Evolutionary conservation across 2,888 invertebrate species (phyloP).

Genomic region (Clusia tigrina): DNA sequence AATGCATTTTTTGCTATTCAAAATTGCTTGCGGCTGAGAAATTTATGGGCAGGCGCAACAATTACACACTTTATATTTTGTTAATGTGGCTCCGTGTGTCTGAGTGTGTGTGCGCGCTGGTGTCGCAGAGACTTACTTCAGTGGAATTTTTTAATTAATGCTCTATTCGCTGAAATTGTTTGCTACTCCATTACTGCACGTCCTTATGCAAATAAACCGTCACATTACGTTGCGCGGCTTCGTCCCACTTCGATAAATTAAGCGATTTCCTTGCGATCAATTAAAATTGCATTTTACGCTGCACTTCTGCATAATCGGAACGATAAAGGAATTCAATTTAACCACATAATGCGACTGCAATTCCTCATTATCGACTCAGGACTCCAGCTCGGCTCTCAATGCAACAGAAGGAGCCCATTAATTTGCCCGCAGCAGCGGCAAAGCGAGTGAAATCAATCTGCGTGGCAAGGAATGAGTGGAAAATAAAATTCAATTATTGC

Average conservation of each 20-base stretch:
- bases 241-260: no score
- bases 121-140: neutral
- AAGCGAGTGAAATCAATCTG: neutral
- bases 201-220: no score
- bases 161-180: no score
- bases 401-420: no score
- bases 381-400: no score
- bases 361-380: no score
- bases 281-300: neutral
- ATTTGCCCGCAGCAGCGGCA: neutral
- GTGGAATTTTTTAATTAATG: neutral
- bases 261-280: neutral
- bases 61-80: neutral
- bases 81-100: neutral
- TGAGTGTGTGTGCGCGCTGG: neutral
- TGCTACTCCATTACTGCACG: no score
- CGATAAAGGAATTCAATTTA: slow-evolving; percentile 1
- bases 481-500: slow-evolving; percentile 60
- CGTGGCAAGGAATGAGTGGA: slow-evolving; percentile 18
- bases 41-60: neutral
- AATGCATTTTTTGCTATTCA: neutral
- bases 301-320: neutral
- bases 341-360: no score
- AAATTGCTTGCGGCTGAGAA: neutral
- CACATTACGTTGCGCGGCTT: no score